Base-by-base conservation (phyloP, 2,888 invertebrate genomes). In the Chrysodeixis includens region DNA sequence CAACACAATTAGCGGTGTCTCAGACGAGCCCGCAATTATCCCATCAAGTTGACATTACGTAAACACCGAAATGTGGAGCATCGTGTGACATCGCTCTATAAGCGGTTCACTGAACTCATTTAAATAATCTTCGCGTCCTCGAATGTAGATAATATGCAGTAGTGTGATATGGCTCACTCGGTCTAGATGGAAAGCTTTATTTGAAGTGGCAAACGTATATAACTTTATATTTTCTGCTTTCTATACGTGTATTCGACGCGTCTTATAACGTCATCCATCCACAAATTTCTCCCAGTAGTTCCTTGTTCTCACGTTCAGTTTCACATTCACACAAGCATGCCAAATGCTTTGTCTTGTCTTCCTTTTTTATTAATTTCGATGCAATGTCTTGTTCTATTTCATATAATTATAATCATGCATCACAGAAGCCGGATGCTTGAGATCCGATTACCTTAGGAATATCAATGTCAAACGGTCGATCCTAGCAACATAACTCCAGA, bases 41-140 rank as follows among this genome's bases (percentile, higher is more conserved):
- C 14, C 26, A 26, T 52, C 12, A 52, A 14, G 22, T 52, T 26
- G 26, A 52, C 20, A 14, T 26, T 40, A 57, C 59, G 49, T 56
- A 64, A n/a, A 70, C 54, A 46, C 55, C 56, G 32, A 66, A 52
- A 49, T 62, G 14, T 70, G 20, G 53, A 71, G 22, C 53, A 46
- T 56, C 8, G 16, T 46, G 14, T 66, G 73, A 72, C 73, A 57
- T 56, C 59, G 56, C 52, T 26, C 26, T 67, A 44, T 51, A 51
- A 30, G 46, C n/a, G 52, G 78, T 73, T 73, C 78, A 61, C 62
- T 30, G 57, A 51, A 57, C 74, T 77, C 74, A 61, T 78, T 74
- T 73, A 57, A 62, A 74, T 77, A 77, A 77, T 73, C 62, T 71
- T 12, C n/a, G 35, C 2, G 18, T 56, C 35, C 61, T 20, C 40